A percentile compares a stretch with the other conserved stretches of the same genome.
Evolutionary conservation across 64 coral and sea anemone species (phyloP).

Genomic region (Stichodactyla mertensii): DNA sequence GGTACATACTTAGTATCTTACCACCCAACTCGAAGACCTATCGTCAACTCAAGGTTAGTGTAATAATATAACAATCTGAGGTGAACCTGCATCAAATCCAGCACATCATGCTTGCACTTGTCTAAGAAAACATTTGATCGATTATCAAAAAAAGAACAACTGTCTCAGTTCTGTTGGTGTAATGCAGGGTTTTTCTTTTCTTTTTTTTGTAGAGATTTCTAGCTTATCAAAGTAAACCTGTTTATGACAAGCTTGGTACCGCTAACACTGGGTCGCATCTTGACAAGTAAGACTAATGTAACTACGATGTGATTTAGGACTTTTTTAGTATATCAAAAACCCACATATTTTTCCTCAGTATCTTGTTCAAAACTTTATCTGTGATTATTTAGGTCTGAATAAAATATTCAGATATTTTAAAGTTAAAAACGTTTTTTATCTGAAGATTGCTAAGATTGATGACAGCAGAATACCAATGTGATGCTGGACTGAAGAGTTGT

Average conservation of each 20-base stretch:
- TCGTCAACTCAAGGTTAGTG: slow-evolving; percentile 6
- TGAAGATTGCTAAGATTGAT: slow-evolving; percentile 20
- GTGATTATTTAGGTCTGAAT: too few relatives aligned
- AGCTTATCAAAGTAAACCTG: slow-evolving; percentile 18
- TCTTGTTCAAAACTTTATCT: too few relatives aligned
- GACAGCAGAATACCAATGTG: slow-evolving; percentile 28
- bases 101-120: too few relatives aligned
- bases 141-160: too few relatives aligned
- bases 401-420: background rate
- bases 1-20: slow-evolving; percentile 6
- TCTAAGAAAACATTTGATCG: too few relatives aligned
- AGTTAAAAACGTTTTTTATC: too few relatives aligned
- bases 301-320: background rate
- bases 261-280: slow-evolving; percentile 20
- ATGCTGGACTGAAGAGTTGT: slow-evolving; percentile 26
- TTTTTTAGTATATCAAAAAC: background rate
- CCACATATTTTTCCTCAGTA: too few relatives aligned
- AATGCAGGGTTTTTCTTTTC: too few relatives aligned
- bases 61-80: too few relatives aligned
- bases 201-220: slow-evolving; percentile 27
- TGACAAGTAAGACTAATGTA: slow-evolving; percentile 1
- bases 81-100: background rate
- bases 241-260: slow-evolving; percentile 32
- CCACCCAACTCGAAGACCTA: background rate
- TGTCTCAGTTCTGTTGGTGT: too few relatives aligned